Evolutionary conservation across 2,113 vertebrate species (phyloP).

Genomic region (Candoia aspera): DNA sequence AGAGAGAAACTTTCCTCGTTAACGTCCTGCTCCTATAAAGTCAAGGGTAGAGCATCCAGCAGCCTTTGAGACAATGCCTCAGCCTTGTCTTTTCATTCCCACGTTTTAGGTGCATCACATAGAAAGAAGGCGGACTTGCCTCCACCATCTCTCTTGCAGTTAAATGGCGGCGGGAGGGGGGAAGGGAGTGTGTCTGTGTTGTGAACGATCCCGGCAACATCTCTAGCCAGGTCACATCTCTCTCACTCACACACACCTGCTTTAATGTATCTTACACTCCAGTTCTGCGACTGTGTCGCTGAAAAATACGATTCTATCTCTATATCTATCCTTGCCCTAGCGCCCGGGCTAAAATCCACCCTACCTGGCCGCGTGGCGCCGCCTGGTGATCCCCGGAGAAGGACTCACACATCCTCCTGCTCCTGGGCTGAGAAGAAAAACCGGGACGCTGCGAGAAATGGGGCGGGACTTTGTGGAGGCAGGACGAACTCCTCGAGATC

Average conservation of each 20-base stretch:
- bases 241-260: not conserved
- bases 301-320: not conserved
- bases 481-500: not conserved
- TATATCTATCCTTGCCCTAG: not conserved
- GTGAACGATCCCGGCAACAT: not conserved
- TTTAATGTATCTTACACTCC: no score
- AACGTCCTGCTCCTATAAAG: not conserved
- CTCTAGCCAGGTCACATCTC: not conserved
- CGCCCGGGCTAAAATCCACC: not conserved
- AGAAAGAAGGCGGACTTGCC: not conserved
- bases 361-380: constrained; percentile 54
- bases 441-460: no score
- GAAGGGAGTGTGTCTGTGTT: not conserved
- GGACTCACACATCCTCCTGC: constrained; percentile 50
- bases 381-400: constrained; percentile 46
- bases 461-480: not conserved
- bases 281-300: not conserved
- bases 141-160: not conserved
- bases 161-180: not conserved
- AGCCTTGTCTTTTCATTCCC: not conserved
- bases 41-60: not conserved
- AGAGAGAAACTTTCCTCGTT: not conserved
- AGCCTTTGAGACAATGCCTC: not conserved
- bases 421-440: not conserved
- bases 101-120: not conserved